phyloP scores from a whole-genome alignment of 2,797 vertebrate genomes.

The Sciaenops ocellatus region DNA sequence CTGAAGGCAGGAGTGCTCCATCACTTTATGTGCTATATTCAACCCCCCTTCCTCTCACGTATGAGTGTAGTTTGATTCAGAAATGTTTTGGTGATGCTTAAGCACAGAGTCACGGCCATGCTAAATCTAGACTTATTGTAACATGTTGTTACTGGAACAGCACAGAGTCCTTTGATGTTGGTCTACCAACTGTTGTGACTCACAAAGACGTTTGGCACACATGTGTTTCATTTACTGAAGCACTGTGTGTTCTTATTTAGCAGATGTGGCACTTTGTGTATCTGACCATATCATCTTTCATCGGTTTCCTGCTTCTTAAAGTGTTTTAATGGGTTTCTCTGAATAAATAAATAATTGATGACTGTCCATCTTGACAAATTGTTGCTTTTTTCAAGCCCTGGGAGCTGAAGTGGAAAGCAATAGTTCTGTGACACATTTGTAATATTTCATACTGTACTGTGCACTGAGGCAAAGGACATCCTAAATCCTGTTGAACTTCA shows the following conservation, averaged over 20 bases:
- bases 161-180: slow-evolving; percentile 27
- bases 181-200: slow-evolving; percentile 54
- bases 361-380: background rate
- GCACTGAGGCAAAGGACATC: slow-evolving; percentile 1
- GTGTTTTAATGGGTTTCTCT: background rate
- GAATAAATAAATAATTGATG: background rate
- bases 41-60: slow-evolving; percentile 29
- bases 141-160: slow-evolving; percentile 33
- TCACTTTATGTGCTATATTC: slow-evolving; percentile 11
- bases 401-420: slow-evolving; percentile 5
- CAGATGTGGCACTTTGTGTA: slow-evolving; percentile 22
- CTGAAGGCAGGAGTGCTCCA: background rate
- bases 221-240: slow-evolving; percentile 40
- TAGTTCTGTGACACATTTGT: slow-evolving; percentile 1
- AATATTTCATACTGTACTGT: background rate
- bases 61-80: slow-evolving; percentile 12
- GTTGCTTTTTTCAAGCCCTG: background rate
- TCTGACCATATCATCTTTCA: background rate
- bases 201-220: slow-evolving; percentile 41
- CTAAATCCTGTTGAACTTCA: background rate
- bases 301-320: background rate
- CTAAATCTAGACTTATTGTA: slow-evolving; percentile 50
- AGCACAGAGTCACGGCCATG: background rate
- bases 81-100: slow-evolving; percentile 15
- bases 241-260: slow-evolving; percentile 4